Evolutionary conservation across 37 sponge, comb jelly and placozoan genomes (phyloP).

Genomic region (Cliona cf. orientalis): DNA sequence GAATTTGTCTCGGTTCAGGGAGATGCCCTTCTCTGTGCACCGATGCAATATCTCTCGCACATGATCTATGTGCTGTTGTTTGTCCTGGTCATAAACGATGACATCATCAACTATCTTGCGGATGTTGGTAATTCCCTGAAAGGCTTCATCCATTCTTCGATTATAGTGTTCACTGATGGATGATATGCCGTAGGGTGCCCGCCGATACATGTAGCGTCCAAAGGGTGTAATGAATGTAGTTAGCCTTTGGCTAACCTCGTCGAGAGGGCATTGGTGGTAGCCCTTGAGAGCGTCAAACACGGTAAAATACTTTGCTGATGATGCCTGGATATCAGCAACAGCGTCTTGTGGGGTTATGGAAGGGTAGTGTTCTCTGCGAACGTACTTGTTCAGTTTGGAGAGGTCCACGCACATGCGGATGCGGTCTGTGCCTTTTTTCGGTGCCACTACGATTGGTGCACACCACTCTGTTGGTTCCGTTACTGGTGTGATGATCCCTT

Average conservation of each 20-base stretch:
- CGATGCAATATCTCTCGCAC: constrained; percentile 33
- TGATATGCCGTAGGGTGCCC: constrained; percentile 50
- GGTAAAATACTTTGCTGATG: constrained; percentile 42
- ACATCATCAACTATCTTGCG: constrained; percentile 37
- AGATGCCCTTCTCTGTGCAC: constrained; percentile 30
- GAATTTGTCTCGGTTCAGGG: constrained; percentile 49
- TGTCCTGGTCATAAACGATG: constrained; percentile 24
- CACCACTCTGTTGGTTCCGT: constrained; percentile 60
- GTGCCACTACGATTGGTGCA: constrained; percentile 44
- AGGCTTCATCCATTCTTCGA: constrained; percentile 50
- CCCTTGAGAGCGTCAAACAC: constrained; percentile 47
- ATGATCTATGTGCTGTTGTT: constrained; percentile 23
- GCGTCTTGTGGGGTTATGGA: constrained; percentile 32
- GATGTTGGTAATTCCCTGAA: constrained; percentile 15
- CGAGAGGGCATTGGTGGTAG: constrained; percentile 58
- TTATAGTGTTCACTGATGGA: constrained; percentile 63
- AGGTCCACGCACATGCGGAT: constrained; percentile 57
- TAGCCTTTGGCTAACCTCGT: constrained; percentile 45
- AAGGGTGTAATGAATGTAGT: constrained; percentile 68
- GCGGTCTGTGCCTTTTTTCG: constrained; percentile 40
- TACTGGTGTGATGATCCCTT: constrained; percentile 32
- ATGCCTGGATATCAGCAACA: constrained; percentile 38
- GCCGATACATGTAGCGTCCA: constrained; percentile 39
- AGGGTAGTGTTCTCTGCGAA: constrained; percentile 28
- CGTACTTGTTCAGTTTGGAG: constrained; percentile 32